Evolutionary conservation across 2,113 vertebrate species (phyloP).

Genomic region (Colistium nudipinnis): DNA sequence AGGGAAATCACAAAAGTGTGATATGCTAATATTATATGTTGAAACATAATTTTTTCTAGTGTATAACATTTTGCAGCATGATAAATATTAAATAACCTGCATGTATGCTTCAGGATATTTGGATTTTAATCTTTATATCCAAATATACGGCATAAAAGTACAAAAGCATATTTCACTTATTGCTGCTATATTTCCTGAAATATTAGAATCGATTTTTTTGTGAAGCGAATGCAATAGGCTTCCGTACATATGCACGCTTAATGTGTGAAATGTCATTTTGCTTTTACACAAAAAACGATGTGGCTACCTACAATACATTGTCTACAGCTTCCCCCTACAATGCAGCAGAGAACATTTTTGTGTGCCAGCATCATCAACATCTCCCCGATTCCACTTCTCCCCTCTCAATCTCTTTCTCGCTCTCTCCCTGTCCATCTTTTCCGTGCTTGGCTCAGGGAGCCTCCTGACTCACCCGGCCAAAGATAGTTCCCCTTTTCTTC

Average conservation of each 20-base stretch:
- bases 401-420: constrained; percentile 10
- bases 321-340: constrained; percentile 1
- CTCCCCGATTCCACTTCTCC: constrained; percentile 1
- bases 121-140: no score
- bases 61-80: no score
- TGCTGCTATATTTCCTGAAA: neutral
- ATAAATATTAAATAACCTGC: no score
- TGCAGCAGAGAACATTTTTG: constrained; percentile 7
- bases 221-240: neutral
- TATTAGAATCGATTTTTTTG: neutral
- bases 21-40: no score
- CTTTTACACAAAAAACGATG: neutral
- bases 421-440: constrained; percentile 1
- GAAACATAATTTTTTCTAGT: no score
- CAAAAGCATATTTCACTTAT: neutral
- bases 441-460: constrained; percentile 33
- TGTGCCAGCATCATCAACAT: constrained; percentile 19
- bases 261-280: neutral
- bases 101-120: no score
- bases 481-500: constrained; percentile 38
- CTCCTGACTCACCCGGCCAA: constrained; percentile 27
- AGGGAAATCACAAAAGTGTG: no score
- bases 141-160: no score
- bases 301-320: neutral
- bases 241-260: neutral